Percentiles rank a stretch among this genome's conserved stretches.
Conservation (phyloP, 2,888 invertebrate genomes). For the Deilephila porcellus region DNA sequence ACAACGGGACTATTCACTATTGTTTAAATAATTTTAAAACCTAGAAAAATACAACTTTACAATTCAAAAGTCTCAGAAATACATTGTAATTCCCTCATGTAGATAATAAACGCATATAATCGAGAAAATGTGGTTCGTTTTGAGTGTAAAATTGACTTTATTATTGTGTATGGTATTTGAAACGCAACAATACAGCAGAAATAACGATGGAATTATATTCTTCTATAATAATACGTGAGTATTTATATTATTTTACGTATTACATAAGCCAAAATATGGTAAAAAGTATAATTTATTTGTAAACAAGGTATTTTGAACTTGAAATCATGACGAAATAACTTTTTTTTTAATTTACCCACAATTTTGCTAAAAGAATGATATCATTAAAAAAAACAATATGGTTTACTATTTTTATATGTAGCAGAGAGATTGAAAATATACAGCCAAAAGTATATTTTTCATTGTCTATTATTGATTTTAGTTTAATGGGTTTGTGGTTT, state of each 20-base stretch:
- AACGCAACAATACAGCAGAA: conserved; percentile 51
- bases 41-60: not conserved
- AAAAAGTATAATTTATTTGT: too few species aligned
- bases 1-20: not conserved
- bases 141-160: conserved; percentile 51
- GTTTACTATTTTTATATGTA: not conserved
- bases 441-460: too few species aligned
- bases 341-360: not conserved
- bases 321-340: too few species aligned
- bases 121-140: conserved; percentile 49
- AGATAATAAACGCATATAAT: not conserved
- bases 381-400: not conserved
- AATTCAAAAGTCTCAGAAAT: not conserved
- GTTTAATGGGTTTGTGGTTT: too few species aligned
- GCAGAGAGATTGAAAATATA: not conserved
- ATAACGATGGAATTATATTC: conserved; percentile 67
- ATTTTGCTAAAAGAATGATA: not conserved
- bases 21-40: not conserved
- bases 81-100: not conserved
- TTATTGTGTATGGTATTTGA: conserved; percentile 50
- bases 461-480: too few species aligned
- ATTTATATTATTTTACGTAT: conserved; percentile 20
- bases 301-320: too few species aligned
- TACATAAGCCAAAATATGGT: too few species aligned
- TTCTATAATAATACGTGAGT: conserved; percentile 80